Evolutionary conservation across 2,888 invertebrate genomes (phyloP), one percentile per base, ranked within the genome.

Genomic region (Eupithecia vulgata): DNA sequence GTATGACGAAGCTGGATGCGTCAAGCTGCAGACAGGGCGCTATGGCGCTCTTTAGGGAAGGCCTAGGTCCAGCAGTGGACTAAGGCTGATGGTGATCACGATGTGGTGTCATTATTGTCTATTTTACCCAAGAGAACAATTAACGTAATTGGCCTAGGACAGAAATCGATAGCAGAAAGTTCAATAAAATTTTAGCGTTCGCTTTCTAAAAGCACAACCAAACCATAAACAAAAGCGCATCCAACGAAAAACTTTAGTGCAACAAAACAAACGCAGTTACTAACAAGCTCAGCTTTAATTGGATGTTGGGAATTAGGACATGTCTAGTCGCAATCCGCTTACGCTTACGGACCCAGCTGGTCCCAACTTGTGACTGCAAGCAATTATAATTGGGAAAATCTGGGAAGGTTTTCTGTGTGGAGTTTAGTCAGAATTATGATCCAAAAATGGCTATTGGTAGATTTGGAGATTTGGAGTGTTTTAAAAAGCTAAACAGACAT

Each of bases 271-370:
- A 65, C 64, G 40, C 62, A 12, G 37, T 64, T 68, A 64, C 68
- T 64, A 72, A 64, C 68, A 72, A 72, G 68, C 52, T 48, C 34
- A 1, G 34, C 30, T 42, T 64, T 72, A 72, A 72, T 72, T 72
- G 72, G 72, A 62, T 52, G 72, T 5, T n/a, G 64, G 30, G 68
- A 68, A 72, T 72, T 72, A 72, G 72, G 68, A 68, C 68, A 37
- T 30, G 68, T 67, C 67, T 71, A 67, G 67, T 42, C 42, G 37
- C 45, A 68, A 72, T 68, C 67, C 48, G 62, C 71, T 72, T 71
- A 62, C 61, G 30, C 35, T n/a, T 52, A 52, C 35, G 64, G 21
- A 12, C 21, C 17, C 64, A 64, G n/a, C 64, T 64, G 34, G n/a
- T 37, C 17, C 37, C 34, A 59, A 65, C 65, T 61, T 61, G 34